phyloP scores from a whole-genome alignment of 2,888 invertebrate genomes.

The Hirtodrosophila duncani region DNA sequence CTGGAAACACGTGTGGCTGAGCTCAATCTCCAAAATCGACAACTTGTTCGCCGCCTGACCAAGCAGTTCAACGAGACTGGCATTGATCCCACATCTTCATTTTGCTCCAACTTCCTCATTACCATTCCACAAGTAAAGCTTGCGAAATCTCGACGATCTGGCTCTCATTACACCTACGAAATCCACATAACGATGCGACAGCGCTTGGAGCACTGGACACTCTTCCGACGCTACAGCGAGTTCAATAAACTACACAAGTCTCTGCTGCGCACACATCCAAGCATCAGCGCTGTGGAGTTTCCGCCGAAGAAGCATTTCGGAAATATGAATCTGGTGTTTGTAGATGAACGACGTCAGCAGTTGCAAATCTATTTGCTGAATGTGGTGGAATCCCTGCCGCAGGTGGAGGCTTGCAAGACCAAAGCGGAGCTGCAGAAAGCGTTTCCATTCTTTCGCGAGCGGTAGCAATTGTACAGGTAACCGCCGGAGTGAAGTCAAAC shows the following conservation, averaged over 20 bases:
- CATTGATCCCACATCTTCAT: slow-evolving; percentile 71
- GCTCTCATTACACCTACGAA: slow-evolving; percentile 75
- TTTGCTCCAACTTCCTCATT: slow-evolving; percentile 74
- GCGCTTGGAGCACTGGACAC: slow-evolving; percentile 92
- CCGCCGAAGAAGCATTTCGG: slow-evolving; percentile 97
- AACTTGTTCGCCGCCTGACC: slow-evolving; percentile 72
- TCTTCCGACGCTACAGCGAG: slow-evolving; percentile 96
- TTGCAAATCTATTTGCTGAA: slow-evolving; percentile 93
- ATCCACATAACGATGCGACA: slow-evolving; percentile 77
- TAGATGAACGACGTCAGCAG: slow-evolving; percentile 90
- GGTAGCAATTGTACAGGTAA: slow-evolving; percentile 22
- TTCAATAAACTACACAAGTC: slow-evolving; percentile 91
- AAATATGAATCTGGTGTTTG: slow-evolving; percentile 91
- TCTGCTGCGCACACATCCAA: slow-evolving; percentile 87
- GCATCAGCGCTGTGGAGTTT: slow-evolving; percentile 90
- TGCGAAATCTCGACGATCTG: slow-evolving; percentile 52
- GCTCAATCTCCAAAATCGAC: slow-evolving; percentile 74
- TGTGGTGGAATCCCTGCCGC: slow-evolving; percentile 88
- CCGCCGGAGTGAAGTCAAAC: slow-evolving; percentile 4
- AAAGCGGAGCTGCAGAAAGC: slow-evolving; percentile 88
- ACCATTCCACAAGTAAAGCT: slow-evolving; percentile 76
- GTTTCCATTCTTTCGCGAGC: slow-evolving; percentile 92
- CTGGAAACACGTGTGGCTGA: slow-evolving; percentile 76
- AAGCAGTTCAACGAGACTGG: slow-evolving; percentile 71
- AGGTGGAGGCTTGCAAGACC: slow-evolving; percentile 86